Conservation (phyloP, 1,140 invertebrate genomes). For the Eriocheir sinensis region DNA sequence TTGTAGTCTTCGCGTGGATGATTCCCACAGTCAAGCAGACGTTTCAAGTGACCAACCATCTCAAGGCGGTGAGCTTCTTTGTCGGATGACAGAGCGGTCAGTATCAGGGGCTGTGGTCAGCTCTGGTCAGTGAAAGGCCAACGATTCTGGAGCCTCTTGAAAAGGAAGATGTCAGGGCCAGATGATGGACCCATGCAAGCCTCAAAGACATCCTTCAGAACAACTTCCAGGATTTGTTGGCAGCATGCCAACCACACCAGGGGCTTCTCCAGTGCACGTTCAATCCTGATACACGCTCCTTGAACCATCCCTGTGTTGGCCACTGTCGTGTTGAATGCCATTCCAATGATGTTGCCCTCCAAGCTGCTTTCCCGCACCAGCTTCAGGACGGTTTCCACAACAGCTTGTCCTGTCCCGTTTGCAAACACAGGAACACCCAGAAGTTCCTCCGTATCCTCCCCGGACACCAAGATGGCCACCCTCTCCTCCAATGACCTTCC, state of each 20-base stretch:
- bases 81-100: constrained; percentile 36
- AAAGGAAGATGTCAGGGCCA: constrained; percentile 31
- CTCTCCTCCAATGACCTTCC: no score
- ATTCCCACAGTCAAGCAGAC: constrained; percentile 31
- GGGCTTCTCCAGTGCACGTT: no score
- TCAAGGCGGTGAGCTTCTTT: constrained; percentile 38
- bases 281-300: no score
- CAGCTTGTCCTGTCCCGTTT: background rate
- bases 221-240: constrained; percentile 35
- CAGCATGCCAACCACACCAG: background rate
- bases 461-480: no score
- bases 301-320: constrained; percentile 37
- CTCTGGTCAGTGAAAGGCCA: constrained; percentile 37
- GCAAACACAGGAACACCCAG: constrained; percentile 20
- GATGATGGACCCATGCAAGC: background rate
- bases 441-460: constrained; percentile 1
- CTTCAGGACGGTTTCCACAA: background rate
- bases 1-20: constrained; percentile 54
- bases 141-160: constrained; percentile 40
- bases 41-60: background rate
- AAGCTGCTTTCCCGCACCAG: background rate
- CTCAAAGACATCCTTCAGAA: constrained; percentile 42
- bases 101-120: background rate
- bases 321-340: constrained; percentile 39
- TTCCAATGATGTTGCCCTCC: constrained; percentile 38